Evolutionary conservation across 2,113 vertebrate species (phyloP).

Genomic region (Sterrhoptilus dennistouni): DNA sequence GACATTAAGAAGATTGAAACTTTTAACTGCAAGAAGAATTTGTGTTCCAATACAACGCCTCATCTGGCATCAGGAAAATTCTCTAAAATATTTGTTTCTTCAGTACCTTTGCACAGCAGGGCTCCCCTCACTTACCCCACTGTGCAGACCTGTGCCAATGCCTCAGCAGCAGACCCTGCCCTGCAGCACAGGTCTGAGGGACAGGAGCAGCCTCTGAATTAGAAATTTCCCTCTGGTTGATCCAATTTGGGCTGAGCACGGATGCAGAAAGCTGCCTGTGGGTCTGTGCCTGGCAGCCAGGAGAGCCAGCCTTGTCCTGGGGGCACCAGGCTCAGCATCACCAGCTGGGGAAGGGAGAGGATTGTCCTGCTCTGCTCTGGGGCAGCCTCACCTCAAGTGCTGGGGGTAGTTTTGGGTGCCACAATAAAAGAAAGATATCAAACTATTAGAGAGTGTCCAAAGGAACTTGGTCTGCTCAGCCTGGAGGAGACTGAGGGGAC

Average conservation of each 20-base stretch:
- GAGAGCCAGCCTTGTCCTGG: rapidly evolving
- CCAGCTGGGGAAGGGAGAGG: background rate
- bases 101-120: background rate
- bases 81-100: background rate
- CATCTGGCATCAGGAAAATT: background rate
- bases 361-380: background rate
- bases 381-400: rapidly evolving
- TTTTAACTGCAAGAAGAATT: background rate
- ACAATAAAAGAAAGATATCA: rapidly evolving
- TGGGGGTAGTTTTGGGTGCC: background rate
- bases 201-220: background rate
- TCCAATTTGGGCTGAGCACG: rapidly evolving
- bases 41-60: background rate
- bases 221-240: background rate
- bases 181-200: rapidly evolving
- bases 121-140: rapidly evolving
- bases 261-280: background rate
- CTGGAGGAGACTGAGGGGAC: background rate
- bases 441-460: rapidly evolving
- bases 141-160: rapidly evolving
- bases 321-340: background rate
- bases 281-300: background rate
- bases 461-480: background rate
- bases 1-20: background rate
- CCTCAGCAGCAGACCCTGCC: background rate